Conservation (phyloP, 2,888 invertebrate genomes). For the Neoaliturus tenellus region DNA sequence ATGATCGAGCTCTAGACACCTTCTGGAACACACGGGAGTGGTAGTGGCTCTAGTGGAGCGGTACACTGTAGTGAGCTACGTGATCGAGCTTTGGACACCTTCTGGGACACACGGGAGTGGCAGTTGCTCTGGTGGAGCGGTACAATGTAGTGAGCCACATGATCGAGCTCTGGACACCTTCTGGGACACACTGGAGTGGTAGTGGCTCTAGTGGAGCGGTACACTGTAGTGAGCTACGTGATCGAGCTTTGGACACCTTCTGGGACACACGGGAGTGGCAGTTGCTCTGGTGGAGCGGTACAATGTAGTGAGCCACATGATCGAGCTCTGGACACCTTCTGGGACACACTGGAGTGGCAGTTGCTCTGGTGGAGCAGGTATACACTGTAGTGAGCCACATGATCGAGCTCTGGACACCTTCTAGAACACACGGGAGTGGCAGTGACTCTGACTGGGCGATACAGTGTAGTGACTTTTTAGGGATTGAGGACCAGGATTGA, state of each 20-base stretch:
- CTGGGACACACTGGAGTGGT: constrained; percentile 19
- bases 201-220: constrained; percentile 63
- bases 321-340: constrained; percentile 8
- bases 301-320: no score
- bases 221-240: no score
- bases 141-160: constrained; percentile 64
- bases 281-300: no score
- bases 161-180: constrained; percentile 7
- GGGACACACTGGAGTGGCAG: neutral
- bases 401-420: constrained; percentile 6
- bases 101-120: constrained; percentile 73
- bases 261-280: neutral
- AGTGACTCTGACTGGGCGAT: no score
- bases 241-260: neutral
- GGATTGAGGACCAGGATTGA: no score
- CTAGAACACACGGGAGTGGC: neutral
- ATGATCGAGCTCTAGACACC: neutral
- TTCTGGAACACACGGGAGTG: neutral
- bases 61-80: no score
- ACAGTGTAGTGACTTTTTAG: no score
- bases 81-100: no score
- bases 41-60: neutral
- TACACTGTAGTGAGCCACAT: no score
- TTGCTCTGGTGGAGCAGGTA: no score
- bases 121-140: constrained; percentile 75